Base-by-base conservation (phyloP, 2,113 vertebrate species). In the Merops nubicus region DNA sequence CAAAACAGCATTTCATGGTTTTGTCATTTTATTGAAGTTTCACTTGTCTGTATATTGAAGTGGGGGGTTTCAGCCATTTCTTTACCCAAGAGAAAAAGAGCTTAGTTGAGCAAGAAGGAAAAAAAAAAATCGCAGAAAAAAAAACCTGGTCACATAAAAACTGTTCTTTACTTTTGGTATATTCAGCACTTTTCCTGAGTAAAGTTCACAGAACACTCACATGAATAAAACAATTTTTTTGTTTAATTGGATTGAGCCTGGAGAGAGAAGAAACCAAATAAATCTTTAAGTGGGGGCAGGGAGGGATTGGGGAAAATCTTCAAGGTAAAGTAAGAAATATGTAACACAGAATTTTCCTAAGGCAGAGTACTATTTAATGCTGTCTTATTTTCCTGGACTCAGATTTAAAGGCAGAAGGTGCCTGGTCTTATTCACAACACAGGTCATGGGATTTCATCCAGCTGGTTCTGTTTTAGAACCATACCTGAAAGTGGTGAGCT, bases 221-320 rank as follows among this genome's bases (percentile, higher is more conserved):
- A 90, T 51, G 76, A 94, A 84, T 88, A 95, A 88, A 90, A 47
- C 54, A 48, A 54, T 77, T 89, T 89, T 88, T 54, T 95, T 88
- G 59, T 97, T 97, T 96, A 97, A 97, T 96, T 97, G 94, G 93
- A 84, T 85, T 88, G 92, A 94, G 68, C 63, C 92, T 64, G 62
- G 38, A 89, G 67, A 82, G 68, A 85, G 31, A 80, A 36, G 59
- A 72, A 84, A 85, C 63, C 56, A 94, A 95, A 89, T 90, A 96
- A 94, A 96, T 85, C 85, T 93, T 74, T 72, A 85, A 72, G 48
- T 60, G 12, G 16, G 38, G 12, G 51, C 12, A 84, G 76, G 80
- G 74, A 88, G 40, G 22, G 9, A 56, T 47, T 26, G 18, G 40
- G 59, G 11, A 26, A 91, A 92, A 73, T 42, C n/a, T 84, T 85